phyloP scores from a whole-genome alignment of 2,797 vertebrate species.

The Nothura maculosa region DNA sequence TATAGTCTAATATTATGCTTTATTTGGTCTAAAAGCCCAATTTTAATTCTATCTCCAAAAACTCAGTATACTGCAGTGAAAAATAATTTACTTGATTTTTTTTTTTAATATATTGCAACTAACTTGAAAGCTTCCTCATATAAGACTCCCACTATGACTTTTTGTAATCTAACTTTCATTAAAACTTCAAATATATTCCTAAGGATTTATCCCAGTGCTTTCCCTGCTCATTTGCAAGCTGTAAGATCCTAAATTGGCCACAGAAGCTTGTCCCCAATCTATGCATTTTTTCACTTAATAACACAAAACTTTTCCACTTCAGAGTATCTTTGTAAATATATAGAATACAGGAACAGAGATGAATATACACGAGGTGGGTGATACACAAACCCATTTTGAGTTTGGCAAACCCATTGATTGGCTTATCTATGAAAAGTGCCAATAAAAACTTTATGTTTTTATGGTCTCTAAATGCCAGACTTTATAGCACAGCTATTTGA shows the following conservation, averaged over 20 bases:
- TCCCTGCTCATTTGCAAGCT: conserved; percentile 40
- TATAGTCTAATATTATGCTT: conserved; percentile 65
- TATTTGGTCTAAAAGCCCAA: conserved; percentile 54
- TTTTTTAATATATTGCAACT: conserved; percentile 55
- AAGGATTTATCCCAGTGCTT: conserved; percentile 38
- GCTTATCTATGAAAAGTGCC: neutral
- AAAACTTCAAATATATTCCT: conserved; percentile 42
- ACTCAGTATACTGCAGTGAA: conserved; percentile 63
- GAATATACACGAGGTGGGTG: neutral
- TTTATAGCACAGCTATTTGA: neutral
- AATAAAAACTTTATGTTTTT: neutral
- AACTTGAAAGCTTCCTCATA: conserved; percentile 57
- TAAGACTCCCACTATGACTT: conserved; percentile 43
- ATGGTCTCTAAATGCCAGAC: neutral
- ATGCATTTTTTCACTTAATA: conserved; percentile 12
- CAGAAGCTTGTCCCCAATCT: conserved; percentile 7
- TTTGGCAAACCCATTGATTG: neutral
- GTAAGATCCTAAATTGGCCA: conserved; percentile 10
- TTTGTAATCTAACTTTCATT: conserved; percentile 68
- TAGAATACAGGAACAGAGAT: neutral
- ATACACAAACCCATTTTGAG: neutral
- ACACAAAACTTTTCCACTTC: neutral
- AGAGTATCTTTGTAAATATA: neutral
- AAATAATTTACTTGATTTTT: conserved; percentile 70
- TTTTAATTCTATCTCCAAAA: conserved; percentile 73